These are phyloP conservation scores for Litocranius walleri DNA, from an alignment of 2,113 vertebrate species.

Conservation along the genomic window DNA sequence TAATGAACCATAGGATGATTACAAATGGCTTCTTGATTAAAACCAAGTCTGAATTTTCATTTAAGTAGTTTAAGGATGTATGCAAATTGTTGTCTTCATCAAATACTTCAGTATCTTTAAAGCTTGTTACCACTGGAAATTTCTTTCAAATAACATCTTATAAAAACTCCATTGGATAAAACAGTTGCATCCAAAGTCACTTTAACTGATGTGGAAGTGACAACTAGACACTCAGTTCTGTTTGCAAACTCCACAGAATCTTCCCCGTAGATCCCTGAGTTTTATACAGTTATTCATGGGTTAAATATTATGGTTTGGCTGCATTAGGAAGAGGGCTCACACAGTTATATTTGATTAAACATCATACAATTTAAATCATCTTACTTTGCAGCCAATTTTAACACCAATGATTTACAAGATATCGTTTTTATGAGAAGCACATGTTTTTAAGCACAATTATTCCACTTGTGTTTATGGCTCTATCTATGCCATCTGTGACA, in stretches of 20 bases:
- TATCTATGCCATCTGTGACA: background rate
- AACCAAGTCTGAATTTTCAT: background rate
- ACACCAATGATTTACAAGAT: slow-evolving; percentile 6
- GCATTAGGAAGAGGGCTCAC: background rate
- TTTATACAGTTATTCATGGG: background rate
- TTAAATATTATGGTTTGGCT: background rate
- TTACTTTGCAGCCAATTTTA: background rate
- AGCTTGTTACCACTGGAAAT: background rate
- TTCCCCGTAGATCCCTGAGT: background rate
- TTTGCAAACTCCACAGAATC: background rate
- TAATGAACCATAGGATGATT: background rate
- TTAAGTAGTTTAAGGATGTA: background rate
- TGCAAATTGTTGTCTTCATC: background rate
- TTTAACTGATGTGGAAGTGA: background rate
- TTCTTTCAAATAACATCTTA: background rate
- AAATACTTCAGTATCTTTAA: background rate
- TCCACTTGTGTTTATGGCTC: background rate
- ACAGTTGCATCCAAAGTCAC: background rate
- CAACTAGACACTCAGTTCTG: background rate
- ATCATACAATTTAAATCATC: background rate
- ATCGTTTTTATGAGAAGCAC: background rate
- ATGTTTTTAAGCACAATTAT: background rate
- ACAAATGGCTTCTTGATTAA: background rate
- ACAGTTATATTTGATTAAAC: background rate
- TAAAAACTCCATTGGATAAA: background rate